A percentile compares a stretch with the other conserved stretches of the same genome.
Conservation (phyloP, 2,888 invertebrate species). For the Leucoma salicis region DNA sequence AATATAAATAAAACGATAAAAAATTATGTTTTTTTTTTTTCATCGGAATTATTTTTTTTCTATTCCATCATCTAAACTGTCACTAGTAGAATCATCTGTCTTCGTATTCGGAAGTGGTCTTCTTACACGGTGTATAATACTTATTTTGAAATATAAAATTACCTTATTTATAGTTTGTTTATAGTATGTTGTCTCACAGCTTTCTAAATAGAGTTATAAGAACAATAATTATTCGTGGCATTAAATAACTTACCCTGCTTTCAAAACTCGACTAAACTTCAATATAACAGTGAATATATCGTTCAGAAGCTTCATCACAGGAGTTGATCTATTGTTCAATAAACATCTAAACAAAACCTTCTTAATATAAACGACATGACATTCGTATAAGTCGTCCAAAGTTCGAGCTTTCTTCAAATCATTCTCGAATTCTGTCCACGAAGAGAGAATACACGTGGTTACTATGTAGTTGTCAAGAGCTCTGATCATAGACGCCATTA, state of each 20-base stretch:
- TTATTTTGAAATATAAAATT: too few species aligned
- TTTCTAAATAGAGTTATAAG: too few species aligned
- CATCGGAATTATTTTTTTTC: too few species aligned
- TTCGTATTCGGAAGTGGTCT: too few species aligned
- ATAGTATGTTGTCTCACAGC: too few species aligned
- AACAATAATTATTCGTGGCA: too few species aligned
- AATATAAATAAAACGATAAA: too few species aligned
- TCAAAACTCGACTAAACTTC: slow-evolving; percentile 85
- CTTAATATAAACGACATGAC: slow-evolving; percentile 88
- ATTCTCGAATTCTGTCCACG: slow-evolving; percentile 88
- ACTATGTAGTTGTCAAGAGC: slow-evolving; percentile 90
- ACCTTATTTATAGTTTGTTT: too few species aligned
- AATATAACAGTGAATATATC: slow-evolving; percentile 88
- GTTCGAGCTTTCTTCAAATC: slow-evolving; percentile 84
- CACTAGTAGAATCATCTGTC: too few species aligned
- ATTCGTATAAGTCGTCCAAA: slow-evolving; percentile 87
- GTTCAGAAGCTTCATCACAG: slow-evolving; percentile 86
- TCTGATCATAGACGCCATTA: slow-evolving; percentile 89
- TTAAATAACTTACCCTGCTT: slow-evolving; percentile 74
- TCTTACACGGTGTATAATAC: too few species aligned
- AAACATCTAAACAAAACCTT: slow-evolving; percentile 88
- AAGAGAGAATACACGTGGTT: slow-evolving; percentile 87
- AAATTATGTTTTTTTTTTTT: too few species aligned
- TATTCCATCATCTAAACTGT: too few species aligned
- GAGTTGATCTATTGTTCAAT: slow-evolving; percentile 86